phyloP scores from a whole-genome alignment of 2,888 invertebrate genomes.

The Eudasyphora cyanicolor region DNA sequence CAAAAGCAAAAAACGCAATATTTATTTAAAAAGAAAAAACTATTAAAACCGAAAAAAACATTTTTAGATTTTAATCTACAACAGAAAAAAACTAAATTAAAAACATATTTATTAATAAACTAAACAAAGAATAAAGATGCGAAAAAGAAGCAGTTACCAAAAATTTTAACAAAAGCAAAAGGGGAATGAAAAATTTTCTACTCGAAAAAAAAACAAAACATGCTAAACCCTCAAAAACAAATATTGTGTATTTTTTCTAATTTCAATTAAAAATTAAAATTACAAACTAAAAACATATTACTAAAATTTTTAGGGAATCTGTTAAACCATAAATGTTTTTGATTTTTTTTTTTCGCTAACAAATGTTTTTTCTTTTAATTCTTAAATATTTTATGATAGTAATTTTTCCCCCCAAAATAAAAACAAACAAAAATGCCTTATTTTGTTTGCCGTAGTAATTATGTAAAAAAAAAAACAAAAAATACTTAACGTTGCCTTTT shows the following conservation, averaged over 20 bases:
- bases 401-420: background rate
- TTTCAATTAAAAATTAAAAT: conserved; percentile 21
- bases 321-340: conserved; percentile 10
- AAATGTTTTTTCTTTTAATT: background rate
- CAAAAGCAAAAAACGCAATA: conserved; percentile 61
- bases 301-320: conserved; percentile 37
- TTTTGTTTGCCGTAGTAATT: conserved; percentile 61
- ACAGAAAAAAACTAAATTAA: conserved; percentile 38
- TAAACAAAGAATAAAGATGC: conserved; percentile 42
- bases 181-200: conserved; percentile 38
- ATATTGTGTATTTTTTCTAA: conserved; percentile 29
- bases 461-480: conserved; percentile 40
- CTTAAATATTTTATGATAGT: background rate
- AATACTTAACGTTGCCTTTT: conserved; percentile 45
- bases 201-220: conserved; percentile 36
- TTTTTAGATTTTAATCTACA: conserved; percentile 56
- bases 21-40: conserved; percentile 53
- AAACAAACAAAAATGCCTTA: conserved; percentile 57
- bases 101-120: conserved; percentile 55
- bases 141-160: conserved; percentile 66
- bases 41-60: conserved; percentile 38
- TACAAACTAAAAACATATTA: conserved; percentile 10
- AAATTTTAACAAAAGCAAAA: conserved; percentile 48
- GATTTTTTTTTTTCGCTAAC: background rate
- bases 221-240: too few relatives aligned